Evolutionary conservation across 2,888 invertebrate genomes (phyloP).

Genomic region (Pedicia rivosa): DNA sequence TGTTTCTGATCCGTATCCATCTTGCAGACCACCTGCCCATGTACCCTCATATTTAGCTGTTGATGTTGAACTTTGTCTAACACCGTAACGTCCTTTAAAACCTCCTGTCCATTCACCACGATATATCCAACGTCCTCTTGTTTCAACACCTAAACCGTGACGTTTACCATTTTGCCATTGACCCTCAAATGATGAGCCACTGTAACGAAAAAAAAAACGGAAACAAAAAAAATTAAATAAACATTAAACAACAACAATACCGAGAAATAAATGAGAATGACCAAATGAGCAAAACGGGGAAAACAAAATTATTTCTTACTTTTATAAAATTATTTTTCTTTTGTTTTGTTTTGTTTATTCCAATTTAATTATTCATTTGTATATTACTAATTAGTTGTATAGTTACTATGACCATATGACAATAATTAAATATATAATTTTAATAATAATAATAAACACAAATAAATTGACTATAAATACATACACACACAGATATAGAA

Average conservation of each 20-base stretch:
- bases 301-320: background rate
- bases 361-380: background rate
- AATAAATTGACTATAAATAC: too few relatives aligned
- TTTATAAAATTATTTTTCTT: too few relatives aligned
- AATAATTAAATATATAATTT: too few relatives aligned
- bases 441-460: too few relatives aligned
- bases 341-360: background rate
- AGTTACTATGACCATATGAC: too few relatives aligned
- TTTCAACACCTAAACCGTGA: slow-evolving; percentile 95
- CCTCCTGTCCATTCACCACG: slow-evolving; percentile 98
- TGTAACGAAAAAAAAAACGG: slow-evolving; percentile 32
- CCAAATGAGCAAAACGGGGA: background rate
- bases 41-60: slow-evolving; percentile 95
- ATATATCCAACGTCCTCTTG: slow-evolving; percentile 92
- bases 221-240: background rate
- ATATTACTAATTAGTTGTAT: background rate
- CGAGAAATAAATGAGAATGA: background rate
- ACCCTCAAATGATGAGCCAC: slow-evolving; percentile 92
- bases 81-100: slow-evolving; percentile 96
- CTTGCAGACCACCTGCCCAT: slow-evolving; percentile 97
- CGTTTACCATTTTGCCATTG: slow-evolving; percentile 99
- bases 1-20: slow-evolving; percentile 98
- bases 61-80: slow-evolving; percentile 86
- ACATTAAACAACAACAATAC: background rate
- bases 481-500: too few relatives aligned